Conservation (phyloP, 2,797 vertebrate species). For the Stomatorhinus walkeri region DNA sequence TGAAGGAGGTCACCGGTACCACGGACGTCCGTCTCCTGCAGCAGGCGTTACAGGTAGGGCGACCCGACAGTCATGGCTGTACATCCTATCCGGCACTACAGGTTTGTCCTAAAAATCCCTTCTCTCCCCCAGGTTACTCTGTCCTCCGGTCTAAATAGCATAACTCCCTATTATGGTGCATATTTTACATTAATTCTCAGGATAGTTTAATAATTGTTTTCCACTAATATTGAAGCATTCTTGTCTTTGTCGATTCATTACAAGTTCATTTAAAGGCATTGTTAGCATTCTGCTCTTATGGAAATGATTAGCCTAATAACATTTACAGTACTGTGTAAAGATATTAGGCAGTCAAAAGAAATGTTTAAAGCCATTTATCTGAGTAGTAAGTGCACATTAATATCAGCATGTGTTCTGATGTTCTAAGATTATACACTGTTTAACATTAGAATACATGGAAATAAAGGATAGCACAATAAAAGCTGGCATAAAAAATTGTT, state of each 20-base stretch:
- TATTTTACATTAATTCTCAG: not conserved
- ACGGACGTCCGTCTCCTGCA: constrained; percentile 92
- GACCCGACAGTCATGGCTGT: not conserved
- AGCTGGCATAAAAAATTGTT: not conserved
- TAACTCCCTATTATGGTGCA: not conserved
- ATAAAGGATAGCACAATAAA: not conserved
- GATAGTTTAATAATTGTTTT: not conserved
- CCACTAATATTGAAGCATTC: not conserved
- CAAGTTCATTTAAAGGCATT: not conserved
- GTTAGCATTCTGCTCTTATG: not conserved
- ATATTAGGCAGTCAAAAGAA: not conserved
- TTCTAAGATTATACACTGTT: not conserved
- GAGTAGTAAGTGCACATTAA: not conserved
- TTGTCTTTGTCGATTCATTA: not conserved
- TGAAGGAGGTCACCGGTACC: constrained; percentile 93
- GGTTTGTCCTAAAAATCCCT: not conserved
- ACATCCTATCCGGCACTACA: not conserved
- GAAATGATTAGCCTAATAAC: not conserved
- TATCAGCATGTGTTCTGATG: not conserved
- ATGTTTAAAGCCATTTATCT: not conserved
- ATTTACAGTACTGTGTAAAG: not conserved
- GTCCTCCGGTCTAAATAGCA: not conserved
- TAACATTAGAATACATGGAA: not conserved
- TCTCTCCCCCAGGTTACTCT: not conserved
- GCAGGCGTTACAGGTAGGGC: constrained; percentile 86